phyloP scores from a whole-genome alignment of 2,797 vertebrate genomes.

The Gymnopithys bicolor region DNA sequence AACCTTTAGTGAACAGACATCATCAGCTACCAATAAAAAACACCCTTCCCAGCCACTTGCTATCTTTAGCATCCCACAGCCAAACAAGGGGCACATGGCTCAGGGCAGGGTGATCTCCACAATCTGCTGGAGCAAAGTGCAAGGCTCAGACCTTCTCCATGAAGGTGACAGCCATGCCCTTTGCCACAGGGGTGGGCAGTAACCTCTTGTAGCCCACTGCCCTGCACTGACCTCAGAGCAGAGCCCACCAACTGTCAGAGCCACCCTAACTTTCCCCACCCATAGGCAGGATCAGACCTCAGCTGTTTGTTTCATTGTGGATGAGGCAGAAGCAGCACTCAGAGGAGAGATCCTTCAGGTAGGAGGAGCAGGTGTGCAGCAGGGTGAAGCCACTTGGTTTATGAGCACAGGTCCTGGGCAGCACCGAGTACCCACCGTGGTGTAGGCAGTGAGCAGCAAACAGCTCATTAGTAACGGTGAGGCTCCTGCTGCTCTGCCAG shows the following conservation, averaged over 20 bases:
- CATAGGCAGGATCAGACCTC: background rate
- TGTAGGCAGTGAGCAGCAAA: background rate
- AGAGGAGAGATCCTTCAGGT: background rate
- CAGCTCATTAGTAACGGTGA: background rate
- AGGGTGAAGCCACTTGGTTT: background rate
- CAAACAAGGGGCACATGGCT: rapidly evolving
- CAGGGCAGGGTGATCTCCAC: rapidly evolving
- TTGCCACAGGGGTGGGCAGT: rapidly evolving
- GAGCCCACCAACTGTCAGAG: rapidly evolving
- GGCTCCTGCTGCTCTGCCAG: background rate
- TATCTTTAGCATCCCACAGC: background rate
- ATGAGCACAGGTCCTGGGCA: background rate
- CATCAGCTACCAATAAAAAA: background rate
- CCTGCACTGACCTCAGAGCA: rapidly evolving
- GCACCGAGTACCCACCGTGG: rapidly evolving
- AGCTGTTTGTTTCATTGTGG: rapidly evolving
- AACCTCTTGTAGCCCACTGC: background rate
- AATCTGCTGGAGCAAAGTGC: rapidly evolving
- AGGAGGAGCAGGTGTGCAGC: rapidly evolving
- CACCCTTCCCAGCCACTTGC: rapidly evolving
- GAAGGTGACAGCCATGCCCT: background rate
- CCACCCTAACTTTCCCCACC: rapidly evolving
- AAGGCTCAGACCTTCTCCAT: background rate
- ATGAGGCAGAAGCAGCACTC: rapidly evolving
- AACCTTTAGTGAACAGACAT: background rate